A percentile compares a stretch with the other conserved stretches of the same genome.
These are phyloP conservation scores for Leptinotarsa juncta DNA, from an alignment of 2,888 invertebrate species.

Conservation along the genomic window DNA sequence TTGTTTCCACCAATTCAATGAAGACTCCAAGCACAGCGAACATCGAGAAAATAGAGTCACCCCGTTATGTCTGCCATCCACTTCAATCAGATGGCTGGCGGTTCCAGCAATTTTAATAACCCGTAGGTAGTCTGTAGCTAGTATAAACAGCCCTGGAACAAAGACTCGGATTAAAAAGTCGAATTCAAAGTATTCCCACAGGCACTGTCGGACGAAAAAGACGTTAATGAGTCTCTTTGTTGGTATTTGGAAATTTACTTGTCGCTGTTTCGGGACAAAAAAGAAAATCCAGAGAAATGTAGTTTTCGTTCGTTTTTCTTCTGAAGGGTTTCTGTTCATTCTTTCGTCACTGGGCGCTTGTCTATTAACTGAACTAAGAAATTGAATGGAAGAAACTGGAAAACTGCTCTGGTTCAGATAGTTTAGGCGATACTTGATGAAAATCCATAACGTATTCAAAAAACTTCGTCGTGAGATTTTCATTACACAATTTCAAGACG, in stretches of 20 bases:
- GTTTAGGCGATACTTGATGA: too few species aligned
- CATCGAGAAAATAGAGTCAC: neutral
- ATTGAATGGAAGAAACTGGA: neutral
- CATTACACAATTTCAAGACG: too few species aligned
- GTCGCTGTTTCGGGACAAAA: conserved; percentile 11
- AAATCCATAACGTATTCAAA: too few species aligned
- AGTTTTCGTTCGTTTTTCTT: neutral
- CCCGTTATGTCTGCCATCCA: neutral
- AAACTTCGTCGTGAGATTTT: too few species aligned
- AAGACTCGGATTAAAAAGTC: conserved; percentile 38
- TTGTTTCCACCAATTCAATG: neutral
- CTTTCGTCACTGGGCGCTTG: neutral
- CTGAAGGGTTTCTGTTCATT: neutral
- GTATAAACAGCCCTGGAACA: conserved; percentile 24
- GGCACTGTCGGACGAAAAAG: conserved; percentile 22
- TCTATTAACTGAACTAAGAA: neutral
- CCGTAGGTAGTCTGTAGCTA: conserved; percentile 29
- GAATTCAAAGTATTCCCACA: conserved; percentile 34
- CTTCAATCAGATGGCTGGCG: neutral
- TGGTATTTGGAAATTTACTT: conserved; percentile 30
- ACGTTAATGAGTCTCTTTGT: conserved; percentile 38
- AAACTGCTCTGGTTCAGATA: too few species aligned
- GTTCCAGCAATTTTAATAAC: conserved; percentile 30
- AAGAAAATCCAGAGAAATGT: neutral
- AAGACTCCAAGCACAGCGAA: neutral